A percentile compares a stretch with the other conserved stretches of the same genome.
Evolutionary conservation across 2,113 vertebrate species (phyloP).

Genomic region (Passer montanus): DNA sequence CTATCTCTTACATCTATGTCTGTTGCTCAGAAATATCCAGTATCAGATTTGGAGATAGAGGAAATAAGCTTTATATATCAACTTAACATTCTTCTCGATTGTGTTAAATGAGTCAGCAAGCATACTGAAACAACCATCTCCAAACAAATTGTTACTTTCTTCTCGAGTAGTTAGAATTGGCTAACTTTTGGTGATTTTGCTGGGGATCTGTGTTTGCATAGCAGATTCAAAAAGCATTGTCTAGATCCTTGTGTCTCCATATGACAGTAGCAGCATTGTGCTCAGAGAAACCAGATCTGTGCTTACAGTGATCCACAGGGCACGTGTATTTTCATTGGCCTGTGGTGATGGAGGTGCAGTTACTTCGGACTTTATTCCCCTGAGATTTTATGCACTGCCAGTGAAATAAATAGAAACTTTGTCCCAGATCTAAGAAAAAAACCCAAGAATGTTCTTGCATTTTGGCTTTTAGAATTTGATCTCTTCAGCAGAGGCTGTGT

Average conservation of each 20-base stretch:
- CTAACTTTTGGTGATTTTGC: not conserved
- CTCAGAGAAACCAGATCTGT: not conserved
- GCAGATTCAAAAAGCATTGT: not conserved
- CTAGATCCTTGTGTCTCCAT: not conserved
- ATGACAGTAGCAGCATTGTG: not conserved
- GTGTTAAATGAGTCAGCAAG: not conserved
- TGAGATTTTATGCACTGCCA: not conserved
- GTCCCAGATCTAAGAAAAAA: not conserved
- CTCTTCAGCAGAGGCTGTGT: not conserved
- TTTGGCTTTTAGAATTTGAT: not conserved
- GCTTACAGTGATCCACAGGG: not conserved
- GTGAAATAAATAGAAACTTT: slow-evolving; percentile 6
- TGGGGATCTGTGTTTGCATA: not conserved
- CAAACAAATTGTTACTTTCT: not conserved
- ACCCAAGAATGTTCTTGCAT: not conserved
- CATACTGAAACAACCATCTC: not conserved
- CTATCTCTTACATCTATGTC: not conserved
- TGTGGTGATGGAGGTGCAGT: not conserved
- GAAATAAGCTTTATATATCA: not conserved
- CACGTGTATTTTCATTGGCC: not conserved
- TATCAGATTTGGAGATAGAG: not conserved
- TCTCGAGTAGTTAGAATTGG: rapidly evolving
- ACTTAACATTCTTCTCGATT: not conserved
- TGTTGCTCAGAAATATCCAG: not conserved
- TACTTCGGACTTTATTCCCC: not conserved